Evolutionary conservation across 2,888 invertebrate genomes (phyloP), one percentile per base, ranked within the genome.

Genomic region (Heterodera filipjevi): DNA sequence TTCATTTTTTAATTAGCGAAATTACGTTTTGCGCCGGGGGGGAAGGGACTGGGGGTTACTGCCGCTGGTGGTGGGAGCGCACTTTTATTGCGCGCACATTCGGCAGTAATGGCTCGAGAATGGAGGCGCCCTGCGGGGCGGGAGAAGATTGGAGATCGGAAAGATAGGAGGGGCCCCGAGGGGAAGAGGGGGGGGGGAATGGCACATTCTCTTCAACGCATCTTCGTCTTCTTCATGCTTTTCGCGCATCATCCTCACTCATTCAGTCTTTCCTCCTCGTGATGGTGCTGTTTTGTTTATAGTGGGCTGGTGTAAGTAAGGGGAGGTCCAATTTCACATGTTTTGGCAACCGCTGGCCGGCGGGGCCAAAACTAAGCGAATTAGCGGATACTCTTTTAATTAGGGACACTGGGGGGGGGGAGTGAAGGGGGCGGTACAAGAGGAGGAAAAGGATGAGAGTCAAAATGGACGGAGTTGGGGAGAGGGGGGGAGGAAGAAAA

Each of bases 1-100:
- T 30, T 74, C 49, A 3, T 35, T 59, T 74, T 78, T 78, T 78
- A 78, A 78, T 78, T 78, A 78, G 74, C 68, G 76, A 74, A 78
- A 78, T 78, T 78, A 78, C 64, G 74, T 71, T 44, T 64, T 78
- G 32, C 71, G n/a, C 71, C 64, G 44, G 59, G 22, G 22, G 22
- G 22, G n/a, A 27, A 27, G 22, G n/a, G n/a, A n/a, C 14, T 2
- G 59, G 59, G 59, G 59, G 27, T 3, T 6, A 6, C 19, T n/a
- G 10, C 5, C n/a, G 3, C n/a, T 16, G 59, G 59, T n/a, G n/a
- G 2, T 16, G 75, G 75, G 8, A 44, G 46, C 44, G 66, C n/a
- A 35, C 75, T 64, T 64, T 32, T 53, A 27, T 73, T 35, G 33
- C 73, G 39, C 66, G 19, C 30, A 75, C 66, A 44, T 33, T 33